These are phyloP conservation scores for Sitophilus oryzae DNA, from an alignment of 1,140 invertebrate species.

Conservation along the genomic window DNA sequence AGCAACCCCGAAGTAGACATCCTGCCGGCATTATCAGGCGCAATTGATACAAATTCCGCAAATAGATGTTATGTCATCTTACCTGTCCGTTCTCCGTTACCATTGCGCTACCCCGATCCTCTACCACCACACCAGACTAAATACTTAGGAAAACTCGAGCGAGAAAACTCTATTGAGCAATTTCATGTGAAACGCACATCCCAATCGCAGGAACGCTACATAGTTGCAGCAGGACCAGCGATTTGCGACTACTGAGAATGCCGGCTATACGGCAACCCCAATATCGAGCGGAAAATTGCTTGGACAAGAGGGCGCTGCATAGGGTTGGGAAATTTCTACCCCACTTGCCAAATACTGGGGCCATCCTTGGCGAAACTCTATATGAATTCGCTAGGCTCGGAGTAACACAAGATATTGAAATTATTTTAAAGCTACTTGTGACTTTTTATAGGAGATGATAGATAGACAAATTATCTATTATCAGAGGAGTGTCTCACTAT, in stretches of 20 bases:
- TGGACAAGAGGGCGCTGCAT: slow-evolving; percentile 25
- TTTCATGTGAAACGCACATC: slow-evolving; percentile 16
- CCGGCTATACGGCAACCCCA: slow-evolving; percentile 36
- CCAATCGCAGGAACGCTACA: slow-evolving; percentile 21
- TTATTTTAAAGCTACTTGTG: too few relatives aligned
- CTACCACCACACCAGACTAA: slow-evolving; percentile 3
- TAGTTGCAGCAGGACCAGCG: slow-evolving; percentile 20
- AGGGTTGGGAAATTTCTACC: neutral
- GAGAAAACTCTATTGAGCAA: slow-evolving; percentile 27
- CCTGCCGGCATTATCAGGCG: neutral
- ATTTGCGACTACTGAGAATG: slow-evolving; percentile 31
- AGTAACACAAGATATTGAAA: too few relatives aligned
- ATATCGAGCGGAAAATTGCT: slow-evolving; percentile 40
- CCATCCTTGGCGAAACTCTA: too few relatives aligned
- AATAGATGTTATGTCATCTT: slow-evolving; percentile 13
- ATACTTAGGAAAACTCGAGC: slow-evolving; percentile 1
- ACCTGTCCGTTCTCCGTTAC: slow-evolving; percentile 42
- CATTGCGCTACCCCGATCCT: slow-evolving; percentile 24
- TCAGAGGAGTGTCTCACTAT: too few relatives aligned
- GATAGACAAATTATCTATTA: too few relatives aligned
- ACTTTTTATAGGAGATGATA: too few relatives aligned
- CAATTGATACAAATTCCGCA: too few relatives aligned
- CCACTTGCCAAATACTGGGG: too few relatives aligned
- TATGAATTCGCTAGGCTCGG: too few relatives aligned
- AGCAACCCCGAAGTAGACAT: slow-evolving; percentile 5